Conservation (phyloP, 1,140 invertebrate genomes). For the Frieseomelitta varia region DNA sequence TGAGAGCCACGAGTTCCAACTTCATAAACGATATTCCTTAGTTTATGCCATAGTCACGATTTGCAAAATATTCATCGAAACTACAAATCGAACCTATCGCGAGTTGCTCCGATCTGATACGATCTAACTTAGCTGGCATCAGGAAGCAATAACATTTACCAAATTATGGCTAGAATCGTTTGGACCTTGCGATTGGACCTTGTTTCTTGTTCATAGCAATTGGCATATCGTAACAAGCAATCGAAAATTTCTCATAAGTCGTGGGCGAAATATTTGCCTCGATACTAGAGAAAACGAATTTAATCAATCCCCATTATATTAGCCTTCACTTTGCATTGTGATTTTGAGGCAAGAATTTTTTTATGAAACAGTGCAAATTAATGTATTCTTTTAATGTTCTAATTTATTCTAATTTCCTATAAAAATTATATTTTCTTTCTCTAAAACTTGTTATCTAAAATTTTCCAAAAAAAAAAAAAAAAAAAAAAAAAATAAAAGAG, state of each 20-base stretch:
- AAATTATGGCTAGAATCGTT: conserved; percentile 47
- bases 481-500: too few species aligned
- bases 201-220: conserved; percentile 34
- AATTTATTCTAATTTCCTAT: neutral
- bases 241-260: neutral
- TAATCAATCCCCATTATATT: neutral
- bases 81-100: conserved; percentile 36
- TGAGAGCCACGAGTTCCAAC: conserved; percentile 14
- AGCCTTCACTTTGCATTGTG: neutral
- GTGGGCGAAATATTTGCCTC: neutral
- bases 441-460: neutral
- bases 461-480: neutral
- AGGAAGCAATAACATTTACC: conserved; percentile 61
- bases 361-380: neutral
- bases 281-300: neutral
- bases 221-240: conserved; percentile 1
- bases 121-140: conserved; percentile 58
- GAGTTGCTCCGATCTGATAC: conserved; percentile 60
- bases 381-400: neutral
- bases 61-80: conserved; percentile 57
- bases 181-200: conserved; percentile 30
- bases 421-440: neutral
- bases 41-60: conserved; percentile 48
- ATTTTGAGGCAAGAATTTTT: neutral
- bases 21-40: conserved; percentile 39